Evolutionary conservation across 1,140 invertebrate species (phyloP), one percentile per base, ranked within the genome.

Genomic region (Ladona fulva): DNA sequence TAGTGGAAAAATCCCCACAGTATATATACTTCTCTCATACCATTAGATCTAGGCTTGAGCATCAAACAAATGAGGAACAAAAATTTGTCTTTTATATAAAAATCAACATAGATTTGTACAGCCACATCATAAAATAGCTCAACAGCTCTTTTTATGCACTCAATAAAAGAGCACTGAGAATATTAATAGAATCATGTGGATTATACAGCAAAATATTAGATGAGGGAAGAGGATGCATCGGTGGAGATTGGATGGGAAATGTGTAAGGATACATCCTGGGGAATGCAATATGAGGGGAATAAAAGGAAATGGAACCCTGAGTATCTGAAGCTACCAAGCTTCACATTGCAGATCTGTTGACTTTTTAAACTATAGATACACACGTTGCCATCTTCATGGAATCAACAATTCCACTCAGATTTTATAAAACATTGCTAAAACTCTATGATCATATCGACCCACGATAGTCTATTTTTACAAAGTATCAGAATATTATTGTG

Each of bases 321-420:
- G 52, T 66, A 66, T 66, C 52, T 22, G 52, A 66, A 66, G 52
- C 52, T 19, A 66, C 52, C 52, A 66, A 66, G 52, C 52, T 66
- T 66, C 52, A 66, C 52, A 66, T 66, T 66, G 52, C 52, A 66
- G 52, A 66, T 66, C 52, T 66, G n/a, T 66, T 66, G 52, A 66
- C 52, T 66, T 66, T 66, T 66, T 37, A 37, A 66, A 66, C 52
- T 66, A 66, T 66, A 16, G n/a, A 66, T 66, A 66, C 52, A 66
- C 5, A 66, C 12, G 1, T 66, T 66, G 52, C 16, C 52, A 37
- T 37, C 52, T 66, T 19, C 3, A 12, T 66, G 52, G n/a, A 66
- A 66, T 19, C 52, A 66, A 19, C 52, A 19, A 66, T 66, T 66
- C 52, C 52, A 12, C 52, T 16, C 52, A 66, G 52, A 22, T 22